phyloP scores from a whole-genome alignment of 2,888 invertebrate genomes.

The Dryobota labecula region DNA sequence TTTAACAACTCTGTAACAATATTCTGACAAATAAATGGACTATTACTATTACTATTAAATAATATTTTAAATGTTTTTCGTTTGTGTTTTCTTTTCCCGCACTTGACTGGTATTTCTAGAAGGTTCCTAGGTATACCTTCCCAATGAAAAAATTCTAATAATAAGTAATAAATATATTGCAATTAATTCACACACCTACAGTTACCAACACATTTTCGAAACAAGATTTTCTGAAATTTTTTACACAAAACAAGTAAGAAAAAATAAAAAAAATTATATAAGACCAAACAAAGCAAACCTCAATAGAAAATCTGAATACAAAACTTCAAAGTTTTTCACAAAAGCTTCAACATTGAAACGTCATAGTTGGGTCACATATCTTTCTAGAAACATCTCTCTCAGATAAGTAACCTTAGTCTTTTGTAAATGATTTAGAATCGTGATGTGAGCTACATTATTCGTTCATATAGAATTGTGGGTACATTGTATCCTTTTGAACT shows the following conservation, averaged over 20 bases:
- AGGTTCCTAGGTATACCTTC: background rate
- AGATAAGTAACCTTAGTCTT: conserved; percentile 55
- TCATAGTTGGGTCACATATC: conserved; percentile 38
- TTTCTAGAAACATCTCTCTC: conserved; percentile 47
- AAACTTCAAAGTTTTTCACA: conserved; percentile 30
- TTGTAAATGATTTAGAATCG: conserved; percentile 60
- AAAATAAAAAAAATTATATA: background rate
- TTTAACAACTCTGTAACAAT: no score
- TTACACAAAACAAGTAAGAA: background rate
- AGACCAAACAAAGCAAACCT: conserved; percentile 14
- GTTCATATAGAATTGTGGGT: conserved; percentile 57
- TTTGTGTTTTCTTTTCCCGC: background rate
- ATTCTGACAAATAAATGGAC: no score
- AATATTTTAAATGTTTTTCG: background rate
- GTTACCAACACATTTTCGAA: background rate
- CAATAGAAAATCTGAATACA: conserved; percentile 19
- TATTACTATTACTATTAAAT: no score
- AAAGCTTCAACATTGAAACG: conserved; percentile 26
- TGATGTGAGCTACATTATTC: conserved; percentile 53
- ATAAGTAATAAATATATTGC: background rate
- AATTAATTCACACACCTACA: background rate
- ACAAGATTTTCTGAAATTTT: background rate
- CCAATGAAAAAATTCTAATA: no score
- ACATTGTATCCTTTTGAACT: conserved; percentile 69
- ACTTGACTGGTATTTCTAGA: background rate